Evolutionary conservation across 2,113 vertebrate species (phyloP).

Genomic region (Hassar affinis): DNA sequence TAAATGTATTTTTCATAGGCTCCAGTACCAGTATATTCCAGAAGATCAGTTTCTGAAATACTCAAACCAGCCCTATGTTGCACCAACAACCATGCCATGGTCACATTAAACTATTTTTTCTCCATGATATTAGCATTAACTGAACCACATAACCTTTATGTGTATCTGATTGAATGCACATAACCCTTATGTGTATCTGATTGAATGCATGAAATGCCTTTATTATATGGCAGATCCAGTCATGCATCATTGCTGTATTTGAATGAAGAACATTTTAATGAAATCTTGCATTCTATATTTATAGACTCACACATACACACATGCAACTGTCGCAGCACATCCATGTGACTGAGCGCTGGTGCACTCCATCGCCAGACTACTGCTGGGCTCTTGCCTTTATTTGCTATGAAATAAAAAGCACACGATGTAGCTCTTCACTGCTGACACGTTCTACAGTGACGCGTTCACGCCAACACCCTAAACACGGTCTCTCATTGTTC

Average conservation of each 20-base stretch:
- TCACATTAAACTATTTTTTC: background rate
- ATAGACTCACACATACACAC: conserved; percentile 23
- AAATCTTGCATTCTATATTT: background rate
- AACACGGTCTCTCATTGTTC: conserved; percentile 71
- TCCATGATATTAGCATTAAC: background rate
- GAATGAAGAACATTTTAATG: background rate
- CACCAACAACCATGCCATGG: background rate
- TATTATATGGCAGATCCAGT: background rate
- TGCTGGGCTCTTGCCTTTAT: conserved; percentile 57
- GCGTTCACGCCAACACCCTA: conserved; percentile 59
- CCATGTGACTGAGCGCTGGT: conserved; percentile 74
- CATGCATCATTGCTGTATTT: background rate
- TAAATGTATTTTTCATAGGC: no score
- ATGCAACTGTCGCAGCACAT: conserved; percentile 68
- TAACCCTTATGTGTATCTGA: background rate
- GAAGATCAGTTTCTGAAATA: background rate
- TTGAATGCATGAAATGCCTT: background rate
- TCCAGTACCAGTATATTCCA: background rate
- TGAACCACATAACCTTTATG: background rate
- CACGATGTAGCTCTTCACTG: conserved; percentile 53
- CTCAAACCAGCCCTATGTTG: background rate
- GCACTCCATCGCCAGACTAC: conserved; percentile 48
- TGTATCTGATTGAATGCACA: background rate
- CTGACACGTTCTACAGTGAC: conserved; percentile 56
- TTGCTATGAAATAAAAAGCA: conserved; percentile 64